Evolutionary conservation across 2,888 invertebrate species (phyloP).

Genomic region (Pterostichus niger): DNA sequence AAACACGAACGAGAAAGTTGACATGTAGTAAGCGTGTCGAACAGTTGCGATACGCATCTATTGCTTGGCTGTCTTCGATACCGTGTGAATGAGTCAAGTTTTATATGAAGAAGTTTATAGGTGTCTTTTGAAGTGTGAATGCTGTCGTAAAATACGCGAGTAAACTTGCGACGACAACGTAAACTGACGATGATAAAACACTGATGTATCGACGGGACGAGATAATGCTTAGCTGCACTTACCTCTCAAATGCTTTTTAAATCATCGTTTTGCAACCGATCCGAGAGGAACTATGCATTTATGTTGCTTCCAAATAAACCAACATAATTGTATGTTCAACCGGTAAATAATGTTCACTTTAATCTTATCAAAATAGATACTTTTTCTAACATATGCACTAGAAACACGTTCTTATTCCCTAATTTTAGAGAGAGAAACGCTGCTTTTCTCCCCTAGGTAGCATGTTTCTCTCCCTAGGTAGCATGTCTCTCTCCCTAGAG

Average conservation of each 20-base stretch:
- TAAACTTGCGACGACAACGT: slow-evolving; percentile 5
- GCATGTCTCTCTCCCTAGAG: too few species aligned
- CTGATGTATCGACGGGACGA: slow-evolving; percentile 4
- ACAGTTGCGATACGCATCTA: slow-evolving; percentile 48
- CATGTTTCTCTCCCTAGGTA: too few species aligned
- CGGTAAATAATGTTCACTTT: too few species aligned
- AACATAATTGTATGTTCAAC: too few species aligned
- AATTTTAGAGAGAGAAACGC: too few species aligned
- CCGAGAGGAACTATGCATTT: too few species aligned
- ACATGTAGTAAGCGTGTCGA: slow-evolving; percentile 17
- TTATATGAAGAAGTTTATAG: slow-evolving; percentile 64
- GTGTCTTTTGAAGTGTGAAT: slow-evolving; percentile 65
- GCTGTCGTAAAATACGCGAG: slow-evolving; percentile 58
- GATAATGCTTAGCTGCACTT: slow-evolving; percentile 17
- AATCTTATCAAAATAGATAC: too few species aligned
- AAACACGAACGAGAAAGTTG: neutral
- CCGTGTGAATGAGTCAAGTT: slow-evolving; percentile 13
- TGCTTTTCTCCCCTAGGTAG: too few species aligned
- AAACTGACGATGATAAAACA: slow-evolving; percentile 18
- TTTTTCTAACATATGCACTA: too few species aligned
- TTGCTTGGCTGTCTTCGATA: slow-evolving; percentile 19
- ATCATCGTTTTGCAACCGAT: slow-evolving; percentile 13
- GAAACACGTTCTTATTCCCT: too few species aligned
- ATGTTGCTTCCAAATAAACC: too few species aligned
- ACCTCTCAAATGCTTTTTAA: neutral